Conservation (phyloP, 1,140 invertebrate genomes). For the Pseudomyrmex concolor region DNA sequence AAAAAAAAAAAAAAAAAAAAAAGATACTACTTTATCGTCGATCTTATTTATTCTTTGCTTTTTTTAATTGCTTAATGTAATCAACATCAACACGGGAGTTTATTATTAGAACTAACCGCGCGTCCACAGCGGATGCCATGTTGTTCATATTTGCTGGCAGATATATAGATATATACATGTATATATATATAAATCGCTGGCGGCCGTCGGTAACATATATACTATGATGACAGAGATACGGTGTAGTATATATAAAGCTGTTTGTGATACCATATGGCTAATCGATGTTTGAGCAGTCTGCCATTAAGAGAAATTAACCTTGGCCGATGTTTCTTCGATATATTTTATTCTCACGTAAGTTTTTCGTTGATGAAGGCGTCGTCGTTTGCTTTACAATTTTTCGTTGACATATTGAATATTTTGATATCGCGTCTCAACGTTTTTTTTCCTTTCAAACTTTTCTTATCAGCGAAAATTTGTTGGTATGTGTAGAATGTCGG, state of each 20-base stretch:
- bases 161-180: neutral
- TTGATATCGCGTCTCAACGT: neutral
- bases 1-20: no score
- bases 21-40: neutral
- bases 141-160: conserved; percentile 8
- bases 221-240: neutral
- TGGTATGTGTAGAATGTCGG: neutral
- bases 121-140: neutral
- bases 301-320: neutral
- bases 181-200: neutral
- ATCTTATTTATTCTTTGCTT: neutral
- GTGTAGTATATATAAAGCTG: neutral
- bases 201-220: conserved; percentile 4
- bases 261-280: neutral
- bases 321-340: neutral
- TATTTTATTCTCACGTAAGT: neutral
- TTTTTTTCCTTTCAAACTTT: neutral
- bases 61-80: neutral
- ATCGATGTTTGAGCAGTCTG: neutral
- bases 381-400: neutral
- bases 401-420: no score
- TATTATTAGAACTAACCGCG: conserved; percentile 50
- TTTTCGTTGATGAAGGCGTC: neutral
- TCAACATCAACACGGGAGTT: neutral
- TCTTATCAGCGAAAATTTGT: neutral